Percentiles rank a stretch among this genome's conserved stretches.
Conservation (phyloP, 2,797 vertebrate genomes). For the Megalops cyprinoides region DNA sequence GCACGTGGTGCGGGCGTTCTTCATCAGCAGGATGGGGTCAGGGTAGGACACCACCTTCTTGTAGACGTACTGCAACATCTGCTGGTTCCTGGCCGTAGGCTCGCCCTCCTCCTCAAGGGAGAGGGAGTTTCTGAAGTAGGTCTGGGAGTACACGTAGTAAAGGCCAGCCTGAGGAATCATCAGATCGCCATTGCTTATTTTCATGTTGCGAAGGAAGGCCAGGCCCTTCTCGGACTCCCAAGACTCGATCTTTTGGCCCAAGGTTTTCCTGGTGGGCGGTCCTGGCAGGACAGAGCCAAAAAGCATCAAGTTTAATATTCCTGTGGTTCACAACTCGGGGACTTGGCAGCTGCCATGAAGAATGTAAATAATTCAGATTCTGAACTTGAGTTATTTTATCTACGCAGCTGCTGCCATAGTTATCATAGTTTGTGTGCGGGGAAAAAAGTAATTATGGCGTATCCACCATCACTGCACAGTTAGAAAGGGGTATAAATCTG, state of each 20-base stretch:
- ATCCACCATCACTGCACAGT: too few relatives aligned
- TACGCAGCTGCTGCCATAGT: background rate
- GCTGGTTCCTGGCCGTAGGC: conserved; percentile 69
- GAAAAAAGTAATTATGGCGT: background rate
- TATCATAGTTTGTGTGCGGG: background rate
- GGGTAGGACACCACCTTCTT: conserved; percentile 87
- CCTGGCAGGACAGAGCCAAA: conserved; percentile 46
- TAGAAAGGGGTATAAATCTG: too few relatives aligned
- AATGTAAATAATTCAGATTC: background rate
- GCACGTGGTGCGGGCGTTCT: conserved; percentile 92
- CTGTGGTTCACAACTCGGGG: conserved; percentile 14
- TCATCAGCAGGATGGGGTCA: conserved; percentile 92
- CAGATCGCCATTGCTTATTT: conserved; percentile 87
- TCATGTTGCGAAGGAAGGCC: conserved; percentile 87
- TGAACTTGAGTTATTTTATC: background rate
- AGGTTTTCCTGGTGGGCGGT: conserved; percentile 60
- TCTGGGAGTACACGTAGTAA: conserved; percentile 95
- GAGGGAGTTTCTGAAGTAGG: conserved; percentile 87
- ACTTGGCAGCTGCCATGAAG: background rate
- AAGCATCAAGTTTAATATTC: conserved; percentile 44
- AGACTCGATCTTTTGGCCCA: conserved; percentile 86
- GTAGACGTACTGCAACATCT: conserved; percentile 92
- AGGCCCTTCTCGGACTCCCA: conserved; percentile 87
- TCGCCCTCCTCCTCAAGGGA: conserved; percentile 59
- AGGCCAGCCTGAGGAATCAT: conserved; percentile 82